Percentiles rank a stretch among this genome's conserved stretches.
Evolutionary conservation across 2,888 invertebrate species (phyloP).

Genomic region (Platycheirus rosarum): DNA sequence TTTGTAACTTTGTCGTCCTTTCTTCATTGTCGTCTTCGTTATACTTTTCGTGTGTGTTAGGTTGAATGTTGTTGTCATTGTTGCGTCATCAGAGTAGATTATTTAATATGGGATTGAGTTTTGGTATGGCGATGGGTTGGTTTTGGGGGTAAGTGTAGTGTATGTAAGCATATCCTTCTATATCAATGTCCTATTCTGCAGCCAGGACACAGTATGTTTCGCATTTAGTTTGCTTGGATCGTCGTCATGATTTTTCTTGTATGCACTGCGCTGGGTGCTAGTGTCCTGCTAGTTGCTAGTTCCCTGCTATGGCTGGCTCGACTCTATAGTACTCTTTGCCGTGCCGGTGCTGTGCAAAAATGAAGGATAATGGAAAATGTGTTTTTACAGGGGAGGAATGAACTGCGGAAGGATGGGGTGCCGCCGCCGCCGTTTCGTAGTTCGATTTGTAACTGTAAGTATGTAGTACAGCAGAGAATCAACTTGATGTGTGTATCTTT

Average conservation of each 20-base stretch:
- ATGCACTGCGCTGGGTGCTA: constrained; percentile 27
- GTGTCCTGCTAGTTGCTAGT: constrained; percentile 60
- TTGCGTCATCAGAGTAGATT: constrained; percentile 74
- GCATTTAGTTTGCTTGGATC: constrained; percentile 60
- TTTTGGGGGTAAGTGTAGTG: background rate
- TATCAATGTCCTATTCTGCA: constrained; percentile 57
- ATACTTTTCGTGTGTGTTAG: constrained; percentile 46
- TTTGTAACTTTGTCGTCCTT: constrained; percentile 27
- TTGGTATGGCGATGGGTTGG: constrained; percentile 33
- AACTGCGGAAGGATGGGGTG: constrained; percentile 9
- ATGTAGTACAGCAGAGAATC: constrained; percentile 60
- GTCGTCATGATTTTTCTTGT: constrained; percentile 47
- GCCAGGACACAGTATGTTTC: constrained; percentile 61
- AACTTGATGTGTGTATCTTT: constrained; percentile 54
- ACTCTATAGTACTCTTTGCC: constrained; percentile 2
- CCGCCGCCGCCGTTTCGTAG: constrained; percentile 47
- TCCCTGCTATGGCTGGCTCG: constrained; percentile 29
- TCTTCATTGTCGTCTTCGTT: constrained; percentile 61
- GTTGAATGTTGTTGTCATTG: constrained; percentile 68
- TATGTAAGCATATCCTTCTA: constrained; percentile 58
- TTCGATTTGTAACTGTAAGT: constrained; percentile 74
- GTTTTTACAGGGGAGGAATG: constrained; percentile 36
- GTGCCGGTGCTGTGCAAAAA: constrained; percentile 31
- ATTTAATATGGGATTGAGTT: constrained; percentile 69
- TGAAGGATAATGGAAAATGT: constrained; percentile 71